These are phyloP conservation scores for Miltochrista miniata DNA, from an alignment of 2,888 invertebrate genomes.

Conservation along the genomic window DNA sequence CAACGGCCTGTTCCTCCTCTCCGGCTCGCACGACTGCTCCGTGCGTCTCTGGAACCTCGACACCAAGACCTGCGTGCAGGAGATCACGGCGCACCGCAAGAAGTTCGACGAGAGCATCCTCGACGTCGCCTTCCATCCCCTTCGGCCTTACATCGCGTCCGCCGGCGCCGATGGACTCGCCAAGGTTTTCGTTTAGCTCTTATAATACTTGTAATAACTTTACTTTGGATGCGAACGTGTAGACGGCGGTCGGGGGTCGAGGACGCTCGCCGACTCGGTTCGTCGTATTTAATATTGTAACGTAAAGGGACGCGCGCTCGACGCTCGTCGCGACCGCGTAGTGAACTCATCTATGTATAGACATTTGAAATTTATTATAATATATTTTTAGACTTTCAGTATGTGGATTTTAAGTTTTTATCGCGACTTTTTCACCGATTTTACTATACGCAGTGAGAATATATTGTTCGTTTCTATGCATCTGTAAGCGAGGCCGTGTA, in stretches of 20 bases:
- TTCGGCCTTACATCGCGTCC: constrained; percentile 98
- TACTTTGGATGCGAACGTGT: constrained; percentile 51
- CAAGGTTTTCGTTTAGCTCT: constrained; percentile 94
- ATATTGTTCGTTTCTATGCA: constrained; percentile 72
- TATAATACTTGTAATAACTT: constrained; percentile 59
- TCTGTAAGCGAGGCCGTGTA: constrained; percentile 72
- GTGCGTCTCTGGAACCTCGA: constrained; percentile 99
- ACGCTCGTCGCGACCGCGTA: constrained; percentile 68
- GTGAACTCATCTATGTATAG: constrained; percentile 81
- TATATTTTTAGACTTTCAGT: constrained; percentile 82
- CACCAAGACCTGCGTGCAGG: constrained; percentile 99
- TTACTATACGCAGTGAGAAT: constrained; percentile 71
- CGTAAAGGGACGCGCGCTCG: constrained; percentile 61
- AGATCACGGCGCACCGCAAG: constrained; percentile 99
- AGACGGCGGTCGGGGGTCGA: constrained; percentile 43
- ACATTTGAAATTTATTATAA: constrained; percentile 82
- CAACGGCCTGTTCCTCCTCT: constrained; percentile 98
- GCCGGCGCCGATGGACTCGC: constrained; percentile 99
- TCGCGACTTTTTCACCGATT: constrained; percentile 78
- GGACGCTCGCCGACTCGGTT: constrained; percentile 51
- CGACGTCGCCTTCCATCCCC: constrained; percentile 99
- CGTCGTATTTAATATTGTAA: constrained; percentile 69
- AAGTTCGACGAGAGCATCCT: constrained; percentile 99
- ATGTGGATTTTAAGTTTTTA: constrained; percentile 80
- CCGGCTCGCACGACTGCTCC: constrained; percentile 99